Base-by-base conservation (phyloP, 2,888 invertebrate species). In the Chrysolina haemoptera region DNA sequence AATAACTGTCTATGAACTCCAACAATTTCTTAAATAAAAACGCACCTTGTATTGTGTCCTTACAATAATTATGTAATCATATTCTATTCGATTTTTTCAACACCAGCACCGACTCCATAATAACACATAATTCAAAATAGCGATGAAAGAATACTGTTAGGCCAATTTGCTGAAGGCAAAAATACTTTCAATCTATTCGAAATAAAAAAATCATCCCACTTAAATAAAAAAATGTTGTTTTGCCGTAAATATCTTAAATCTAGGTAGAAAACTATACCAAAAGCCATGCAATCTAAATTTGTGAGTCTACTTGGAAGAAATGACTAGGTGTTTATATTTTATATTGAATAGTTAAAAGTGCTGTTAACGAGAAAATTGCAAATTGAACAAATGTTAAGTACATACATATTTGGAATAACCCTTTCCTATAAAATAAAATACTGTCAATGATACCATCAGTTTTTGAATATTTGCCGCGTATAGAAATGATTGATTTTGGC, bases 151-250 rank as follows among this genome's bases (percentile, higher is more conserved):
- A 50, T 18, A 50, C 50, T 50, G 43, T 43, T 73, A 74, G 71
- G 70, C 74, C 69, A 76, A 71, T 62, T 59, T 27, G 22, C 59
- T 59, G 16, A 27, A n/a, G 12, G n/a, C 59, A 16, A 27, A 27
- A n/a, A 35, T 27, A 59, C 18, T 27, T 14, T 59, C 8, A 35
- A 35, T n/a, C 27, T 59, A 59, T 1, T 27, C 59, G 59, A 16
- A 59, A n/a, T n/a, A n/a, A 10, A 6, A 35, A 55, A 62, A 50
- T 59, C 59, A 71, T 64, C 62, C 46, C 59, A 70, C 50, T 20
- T 41, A 69, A 64, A 68, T 43, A 48, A 62, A 67, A 64, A 79
- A 85, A 87, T 87, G 87, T 87, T 87, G 87, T 87, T 87, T 87
- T 87, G 87, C 87, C 87, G 87, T 87, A 87, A 86, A 79, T 72